These are phyloP conservation scores for Leptodactylus fallax DNA, from an alignment of 2,797 vertebrate species.

Conservation along the genomic window DNA sequence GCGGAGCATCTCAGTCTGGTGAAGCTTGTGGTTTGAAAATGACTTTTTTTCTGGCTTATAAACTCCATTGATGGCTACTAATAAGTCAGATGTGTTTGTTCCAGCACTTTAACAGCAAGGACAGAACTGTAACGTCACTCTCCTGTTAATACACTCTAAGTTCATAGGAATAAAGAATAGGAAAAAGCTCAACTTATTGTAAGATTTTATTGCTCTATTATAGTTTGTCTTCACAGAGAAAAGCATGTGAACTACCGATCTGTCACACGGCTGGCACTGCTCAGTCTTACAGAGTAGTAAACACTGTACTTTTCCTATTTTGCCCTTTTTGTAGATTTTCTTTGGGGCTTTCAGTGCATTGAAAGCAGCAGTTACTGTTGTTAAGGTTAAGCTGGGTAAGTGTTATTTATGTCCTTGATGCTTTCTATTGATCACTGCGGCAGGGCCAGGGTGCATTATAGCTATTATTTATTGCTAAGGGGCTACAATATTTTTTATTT, in stretches of 20 bases:
- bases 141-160: background rate
- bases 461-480: conserved; percentile 38
- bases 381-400: conserved; percentile 33
- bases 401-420: conserved; percentile 48
- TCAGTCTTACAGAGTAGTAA: conserved; percentile 9
- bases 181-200: background rate
- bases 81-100: background rate
- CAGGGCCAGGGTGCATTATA: conserved; percentile 35
- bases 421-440: conserved; percentile 49
- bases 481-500: conserved; percentile 32
- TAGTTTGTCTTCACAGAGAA: conserved; percentile 20
- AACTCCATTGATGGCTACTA: no score
- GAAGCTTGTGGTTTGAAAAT: no score
- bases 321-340: conserved; percentile 30
- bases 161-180: background rate
- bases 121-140: background rate
- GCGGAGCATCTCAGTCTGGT: no score
- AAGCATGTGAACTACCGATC: background rate
- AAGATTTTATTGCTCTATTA: conserved; percentile 23
- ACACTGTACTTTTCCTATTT: conserved; percentile 28
- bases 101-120: background rate
- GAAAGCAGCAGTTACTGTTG: conserved; percentile 31
- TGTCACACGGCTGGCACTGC: background rate
- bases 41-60: no score
- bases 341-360: conserved; percentile 38